Percentiles rank a stretch among this genome's conserved stretches.
These are phyloP conservation scores for Halcyon smyrnensis DNA, from an alignment of 2,797 vertebrate genomes.

Conservation along the genomic window DNA sequence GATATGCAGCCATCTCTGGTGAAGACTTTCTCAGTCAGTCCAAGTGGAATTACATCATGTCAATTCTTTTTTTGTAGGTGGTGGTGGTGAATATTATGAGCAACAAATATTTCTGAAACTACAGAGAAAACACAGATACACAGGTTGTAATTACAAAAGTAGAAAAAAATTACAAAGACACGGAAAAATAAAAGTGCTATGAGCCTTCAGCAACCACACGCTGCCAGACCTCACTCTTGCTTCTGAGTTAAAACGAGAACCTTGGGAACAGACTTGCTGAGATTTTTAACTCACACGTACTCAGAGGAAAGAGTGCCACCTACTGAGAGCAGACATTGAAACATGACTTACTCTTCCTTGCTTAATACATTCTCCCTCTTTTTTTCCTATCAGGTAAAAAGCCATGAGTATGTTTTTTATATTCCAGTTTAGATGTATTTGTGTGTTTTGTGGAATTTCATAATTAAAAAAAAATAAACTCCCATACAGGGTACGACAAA, in stretches of 20 bases:
- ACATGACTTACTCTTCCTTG: background rate
- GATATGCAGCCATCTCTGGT: background rate
- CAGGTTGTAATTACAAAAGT: background rate
- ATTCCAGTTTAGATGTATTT: background rate
- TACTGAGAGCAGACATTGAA: slow-evolving; percentile 60
- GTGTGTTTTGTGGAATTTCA: background rate
- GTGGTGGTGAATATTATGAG: background rate
- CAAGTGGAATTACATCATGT: background rate
- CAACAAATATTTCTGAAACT: background rate
- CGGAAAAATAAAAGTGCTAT: background rate
- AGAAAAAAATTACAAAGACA: background rate
- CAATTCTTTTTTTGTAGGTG: background rate
- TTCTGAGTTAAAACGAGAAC: slow-evolving; percentile 24
- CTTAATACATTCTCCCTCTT: background rate
- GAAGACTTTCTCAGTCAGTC: slow-evolving; percentile 8
- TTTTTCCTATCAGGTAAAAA: background rate
- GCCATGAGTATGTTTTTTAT: background rate
- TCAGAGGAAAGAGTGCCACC: slow-evolving; percentile 73
- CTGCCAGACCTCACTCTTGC: background rate
- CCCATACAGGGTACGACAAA: background rate
- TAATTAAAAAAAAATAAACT: background rate
- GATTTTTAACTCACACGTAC: slow-evolving; percentile 45
- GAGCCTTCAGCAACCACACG: background rate
- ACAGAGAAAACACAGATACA: background rate
- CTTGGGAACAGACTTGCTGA: background rate